A percentile compares a stretch with the other conserved stretches of the same genome.
phyloP scores from a whole-genome alignment of 2,888 invertebrate species.

The Phyllotreta cruciferae region DNA sequence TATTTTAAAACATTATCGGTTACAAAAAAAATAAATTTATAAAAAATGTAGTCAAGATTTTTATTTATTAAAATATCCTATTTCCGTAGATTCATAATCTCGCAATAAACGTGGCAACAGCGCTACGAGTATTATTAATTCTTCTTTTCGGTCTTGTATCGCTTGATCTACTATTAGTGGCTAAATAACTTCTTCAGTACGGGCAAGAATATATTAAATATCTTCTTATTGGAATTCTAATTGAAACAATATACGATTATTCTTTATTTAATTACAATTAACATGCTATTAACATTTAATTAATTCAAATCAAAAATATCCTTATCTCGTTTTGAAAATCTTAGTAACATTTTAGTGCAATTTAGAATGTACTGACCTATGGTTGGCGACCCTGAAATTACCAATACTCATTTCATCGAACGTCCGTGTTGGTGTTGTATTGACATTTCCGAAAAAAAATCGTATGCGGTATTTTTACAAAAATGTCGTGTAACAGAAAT shows the following conservation, averaged over 20 bases:
- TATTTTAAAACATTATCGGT: slow-evolving; percentile 58
- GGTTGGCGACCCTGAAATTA: slow-evolving; percentile 29
- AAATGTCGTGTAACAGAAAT: slow-evolving; percentile 30
- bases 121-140: too few relatives aligned
- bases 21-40: slow-evolving; percentile 59
- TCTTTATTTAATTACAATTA: too few relatives aligned
- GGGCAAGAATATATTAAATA: too few relatives aligned
- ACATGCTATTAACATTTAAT: too few relatives aligned
- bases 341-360: neutral
- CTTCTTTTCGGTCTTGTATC: too few relatives aligned
- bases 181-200: too few relatives aligned
- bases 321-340: neutral
- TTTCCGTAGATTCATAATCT: too few relatives aligned
- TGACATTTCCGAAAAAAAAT: slow-evolving; percentile 38
- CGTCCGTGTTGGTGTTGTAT: slow-evolving; percentile 33
- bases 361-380: neutral
- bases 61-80: neutral
- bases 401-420: slow-evolving; percentile 27
- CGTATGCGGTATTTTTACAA: slow-evolving; percentile 37
- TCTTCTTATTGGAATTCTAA: too few relatives aligned
- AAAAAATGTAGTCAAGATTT: slow-evolving; percentile 46
- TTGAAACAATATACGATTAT: too few relatives aligned
- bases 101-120: too few relatives aligned
- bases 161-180: too few relatives aligned
- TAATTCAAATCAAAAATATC: neutral